phyloP scores from a whole-genome alignment of 2,113 vertebrate genomes.

The Xenopus tropicalis region UCB_Xtro_10.0 CM004444.2:23869501-23870000 shows the following conservation, averaged over 20 bases:
- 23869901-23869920: slow-evolving; percentile 44
- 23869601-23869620: slow-evolving; percentile 25
- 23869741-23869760: slow-evolving; percentile 33
- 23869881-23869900: slow-evolving; percentile 37
- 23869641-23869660: slow-evolving; percentile 30
- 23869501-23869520: no score
- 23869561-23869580: no score
- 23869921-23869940: slow-evolving; percentile 44
- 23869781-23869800: slow-evolving; percentile 38
- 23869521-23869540: no score
- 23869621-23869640: slow-evolving; percentile 24
- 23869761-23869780: slow-evolving; percentile 30
- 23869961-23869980: slow-evolving; percentile 42
- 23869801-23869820: slow-evolving; percentile 35
- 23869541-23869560: no score
- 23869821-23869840: slow-evolving; percentile 30
- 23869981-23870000: slow-evolving; percentile 46
- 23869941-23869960: slow-evolving; percentile 44
- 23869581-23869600: slow-evolving; percentile 27
- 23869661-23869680: slow-evolving; percentile 41
- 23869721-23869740: slow-evolving; percentile 43
- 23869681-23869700: slow-evolving; percentile 38
- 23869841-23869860: slow-evolving; percentile 38
- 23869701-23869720: slow-evolving; percentile 42
- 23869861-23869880: slow-evolving; percentile 42